Base-by-base conservation (phyloP, 2,888 invertebrate species). In the Ferdinandea cuprea region DNA sequence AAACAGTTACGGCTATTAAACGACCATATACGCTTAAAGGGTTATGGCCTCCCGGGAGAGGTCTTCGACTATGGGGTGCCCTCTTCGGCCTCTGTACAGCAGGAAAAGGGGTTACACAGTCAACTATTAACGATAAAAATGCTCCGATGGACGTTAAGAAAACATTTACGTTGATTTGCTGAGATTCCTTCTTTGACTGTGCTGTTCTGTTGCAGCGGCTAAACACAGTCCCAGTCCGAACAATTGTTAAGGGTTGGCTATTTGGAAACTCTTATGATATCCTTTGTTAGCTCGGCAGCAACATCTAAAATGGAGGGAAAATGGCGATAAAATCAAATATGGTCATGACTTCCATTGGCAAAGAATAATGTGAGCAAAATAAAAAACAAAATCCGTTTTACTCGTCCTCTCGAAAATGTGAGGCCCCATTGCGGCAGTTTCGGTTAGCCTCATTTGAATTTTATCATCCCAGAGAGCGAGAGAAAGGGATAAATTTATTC, bases 361-460 rank as follows among this genome's bases (percentile, higher is more conserved):
- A 30, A 44, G 40, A 48, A 17, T 9, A n/a, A 40, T 59, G 17
- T n/a, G 61, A 17, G 9, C 0, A 17, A 21, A 19, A 13, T n/a
- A 30, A 42, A 40, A 61, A 19, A n/a, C 32, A 8, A 6, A 56
- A 8, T n/a, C 42, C 44, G 21, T 66, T 15, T 30, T n/a, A 35
- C 56, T 30, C 35, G 66, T 40, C 48, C 74, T 61, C 21, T 63
- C 17, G 48, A 78, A 61, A 56, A 73, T 50, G 68, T 68, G 15
- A 63, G 77, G 83, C 78, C 83, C 83, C 83, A 83, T 78, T 83
- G 83, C 83, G 83, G 83, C 83, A 78, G 78, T 83, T 78, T 83
- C 68, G 83, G 83, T 83, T 83, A 83, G 83, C 83, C 83, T 83
- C 83, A 83, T 83, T 83, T 83, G 83, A 78, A 83, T 83, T 78